phyloP scores from a whole-genome alignment of 1,140 invertebrate genomes.

The Tetranychus cinnabarinus region DNA sequence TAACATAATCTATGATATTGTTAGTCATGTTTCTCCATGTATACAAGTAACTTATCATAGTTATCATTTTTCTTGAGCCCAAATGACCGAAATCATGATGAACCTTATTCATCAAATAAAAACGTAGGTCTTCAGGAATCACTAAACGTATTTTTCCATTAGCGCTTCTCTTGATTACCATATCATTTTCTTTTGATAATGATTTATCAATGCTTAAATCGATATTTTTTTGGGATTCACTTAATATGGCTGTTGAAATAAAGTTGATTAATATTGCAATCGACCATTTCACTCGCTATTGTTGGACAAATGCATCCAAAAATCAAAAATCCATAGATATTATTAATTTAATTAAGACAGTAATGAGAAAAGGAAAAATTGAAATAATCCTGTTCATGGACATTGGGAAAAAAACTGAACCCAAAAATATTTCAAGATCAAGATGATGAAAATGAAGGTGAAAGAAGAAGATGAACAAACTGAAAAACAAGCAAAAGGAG shows the following conservation, averaged over 20 bases:
- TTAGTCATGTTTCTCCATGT: neutral
- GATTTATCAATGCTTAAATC: neutral
- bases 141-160: neutral
- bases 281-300: constrained; percentile 1
- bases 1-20: neutral
- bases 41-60: no score
- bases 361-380: neutral
- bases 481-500: no score
- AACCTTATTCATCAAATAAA: neutral
- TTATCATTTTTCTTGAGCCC: no score
- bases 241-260: neutral
- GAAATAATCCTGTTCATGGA: neutral
- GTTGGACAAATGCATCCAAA: neutral
- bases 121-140: neutral
- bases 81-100: no score
- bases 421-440: no score
- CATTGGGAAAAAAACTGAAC: no score
- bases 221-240: neutral
- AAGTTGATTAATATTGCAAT: neutral
- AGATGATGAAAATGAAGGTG: no score
- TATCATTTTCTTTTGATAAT: no score
- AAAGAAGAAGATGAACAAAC: no score
- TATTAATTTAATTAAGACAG: constrained; percentile 1
- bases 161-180: neutral
- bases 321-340: neutral